phyloP scores from a whole-genome alignment of 1,140 invertebrate genomes.

The Heliothis subflexa region DNA sequence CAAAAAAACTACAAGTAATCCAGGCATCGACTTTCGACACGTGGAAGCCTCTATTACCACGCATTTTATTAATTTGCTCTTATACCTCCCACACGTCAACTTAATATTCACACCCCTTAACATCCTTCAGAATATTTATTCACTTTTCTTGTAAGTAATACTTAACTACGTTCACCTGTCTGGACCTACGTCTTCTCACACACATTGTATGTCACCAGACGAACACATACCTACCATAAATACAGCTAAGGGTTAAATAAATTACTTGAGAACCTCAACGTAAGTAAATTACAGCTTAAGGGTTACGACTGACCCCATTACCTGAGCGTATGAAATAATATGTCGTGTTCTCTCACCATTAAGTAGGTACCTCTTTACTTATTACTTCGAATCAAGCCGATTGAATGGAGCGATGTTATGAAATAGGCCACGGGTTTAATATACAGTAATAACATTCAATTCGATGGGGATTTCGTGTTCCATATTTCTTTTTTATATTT shows the following conservation, averaged over 20 bases:
- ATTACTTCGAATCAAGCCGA: slow-evolving; percentile 22
- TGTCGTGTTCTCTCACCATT: slow-evolving; percentile 36
- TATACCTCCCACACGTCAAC: no score
- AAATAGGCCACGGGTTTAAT: background rate
- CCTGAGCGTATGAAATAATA: slow-evolving; percentile 13
- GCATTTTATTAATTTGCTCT: no score
- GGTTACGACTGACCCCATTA: slow-evolving; percentile 24
- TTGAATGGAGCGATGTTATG: slow-evolving; percentile 7
- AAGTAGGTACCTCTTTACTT: background rate
- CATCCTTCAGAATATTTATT: no score
- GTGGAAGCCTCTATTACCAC: no score
- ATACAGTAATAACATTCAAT: slow-evolving; percentile 1
- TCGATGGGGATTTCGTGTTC: background rate
- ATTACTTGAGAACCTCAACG: slow-evolving; percentile 12
- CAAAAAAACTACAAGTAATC: no score
- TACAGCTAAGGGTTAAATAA: slow-evolving; percentile 29
- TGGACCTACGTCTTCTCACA: background rate
- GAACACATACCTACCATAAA: slow-evolving; percentile 3
- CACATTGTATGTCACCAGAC: slow-evolving; percentile 8
- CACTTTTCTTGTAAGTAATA: no score
- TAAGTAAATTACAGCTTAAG: slow-evolving; percentile 30
- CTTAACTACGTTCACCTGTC: background rate
- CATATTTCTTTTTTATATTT: no score
- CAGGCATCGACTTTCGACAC: no score
- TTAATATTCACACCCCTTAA: no score